Percentiles rank a stretch among this genome's conserved stretches.
These are phyloP conservation scores for Xiphias gladius DNA, from an alignment of 2,113 vertebrate genomes.

Conservation along the genomic window DNA sequence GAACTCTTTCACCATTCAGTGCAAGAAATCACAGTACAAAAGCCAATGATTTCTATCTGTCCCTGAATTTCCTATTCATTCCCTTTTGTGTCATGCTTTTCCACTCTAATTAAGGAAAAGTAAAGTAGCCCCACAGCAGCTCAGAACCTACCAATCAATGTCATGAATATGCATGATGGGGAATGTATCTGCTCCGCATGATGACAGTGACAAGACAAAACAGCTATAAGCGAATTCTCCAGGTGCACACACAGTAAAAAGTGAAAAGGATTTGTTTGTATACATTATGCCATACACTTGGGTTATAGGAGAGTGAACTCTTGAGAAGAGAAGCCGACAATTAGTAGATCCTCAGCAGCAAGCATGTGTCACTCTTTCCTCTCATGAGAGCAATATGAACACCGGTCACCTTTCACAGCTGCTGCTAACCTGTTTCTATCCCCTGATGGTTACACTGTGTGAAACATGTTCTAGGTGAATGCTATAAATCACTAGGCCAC, in stretches of 20 bases:
- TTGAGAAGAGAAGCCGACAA: background rate
- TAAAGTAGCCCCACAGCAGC: constrained; percentile 65
- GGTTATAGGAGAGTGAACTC: constrained; percentile 10
- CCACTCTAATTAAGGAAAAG: constrained; percentile 77
- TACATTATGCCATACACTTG: background rate
- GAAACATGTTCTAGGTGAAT: constrained; percentile 63
- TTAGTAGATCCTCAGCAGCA: constrained; percentile 13
- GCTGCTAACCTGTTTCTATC: constrained; percentile 58
- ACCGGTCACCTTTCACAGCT: constrained; percentile 60
- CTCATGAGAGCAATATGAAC: constrained; percentile 47
- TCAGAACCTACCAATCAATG: constrained; percentile 63
- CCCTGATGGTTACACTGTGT: constrained; percentile 57
- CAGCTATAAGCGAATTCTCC: constrained; percentile 36
- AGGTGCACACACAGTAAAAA: background rate
- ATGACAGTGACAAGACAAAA: constrained; percentile 26
- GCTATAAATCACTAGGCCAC: constrained; percentile 80
- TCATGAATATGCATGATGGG: constrained; percentile 63
- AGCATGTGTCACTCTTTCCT: constrained; percentile 21
- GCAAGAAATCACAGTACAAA: constrained; percentile 82
- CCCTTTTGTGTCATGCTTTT: constrained; percentile 67
- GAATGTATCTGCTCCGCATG: constrained; percentile 26
- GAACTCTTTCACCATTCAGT: constrained; percentile 79
- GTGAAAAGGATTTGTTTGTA: constrained; percentile 19
- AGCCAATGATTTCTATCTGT: constrained; percentile 79
- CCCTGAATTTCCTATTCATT: constrained; percentile 64